Evolutionary conservation across 2,888 invertebrate genomes (phyloP).

Genomic region (Troides helena): DNA sequence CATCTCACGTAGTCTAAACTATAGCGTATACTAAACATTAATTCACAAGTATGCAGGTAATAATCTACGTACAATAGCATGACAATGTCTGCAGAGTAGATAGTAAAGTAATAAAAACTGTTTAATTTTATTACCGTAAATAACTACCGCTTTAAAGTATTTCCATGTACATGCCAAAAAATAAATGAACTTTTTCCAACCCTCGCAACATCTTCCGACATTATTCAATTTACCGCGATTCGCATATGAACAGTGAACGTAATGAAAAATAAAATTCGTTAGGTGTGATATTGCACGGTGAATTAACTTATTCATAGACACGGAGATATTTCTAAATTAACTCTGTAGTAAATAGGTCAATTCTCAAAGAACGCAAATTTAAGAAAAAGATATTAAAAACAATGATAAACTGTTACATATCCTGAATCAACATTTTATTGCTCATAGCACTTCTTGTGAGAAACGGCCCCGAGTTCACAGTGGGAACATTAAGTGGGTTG

Average conservation of each 20-base stretch:
- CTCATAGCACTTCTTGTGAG: too few relatives aligned
- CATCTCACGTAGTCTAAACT: too few relatives aligned
- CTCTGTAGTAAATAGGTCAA: background rate
- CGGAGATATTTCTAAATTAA: background rate
- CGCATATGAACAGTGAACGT: constrained; percentile 4
- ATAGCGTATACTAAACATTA: too few relatives aligned
- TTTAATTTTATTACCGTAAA: too few relatives aligned
- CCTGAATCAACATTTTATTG: background rate
- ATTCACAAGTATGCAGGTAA: too few relatives aligned
- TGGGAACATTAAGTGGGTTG: too few relatives aligned
- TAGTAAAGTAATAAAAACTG: too few relatives aligned
- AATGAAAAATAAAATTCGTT: constrained; percentile 22
- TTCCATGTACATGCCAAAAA: background rate
- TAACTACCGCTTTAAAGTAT: background rate
- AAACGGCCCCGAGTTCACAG: too few relatives aligned
- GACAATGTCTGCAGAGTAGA: too few relatives aligned
- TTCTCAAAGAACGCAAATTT: background rate
- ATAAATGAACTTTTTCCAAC: background rate
- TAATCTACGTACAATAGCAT: too few relatives aligned
- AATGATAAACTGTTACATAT: background rate
- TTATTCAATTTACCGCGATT: constrained; percentile 22
- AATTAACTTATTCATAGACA: constrained; percentile 21
- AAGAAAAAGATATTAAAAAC: background rate
- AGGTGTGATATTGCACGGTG: constrained; percentile 13
- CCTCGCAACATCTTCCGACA: constrained; percentile 7